These are phyloP conservation scores for Etheostoma perlongum DNA, from an alignment of 2,797 vertebrate genomes.

Conservation along the genomic window DNA sequence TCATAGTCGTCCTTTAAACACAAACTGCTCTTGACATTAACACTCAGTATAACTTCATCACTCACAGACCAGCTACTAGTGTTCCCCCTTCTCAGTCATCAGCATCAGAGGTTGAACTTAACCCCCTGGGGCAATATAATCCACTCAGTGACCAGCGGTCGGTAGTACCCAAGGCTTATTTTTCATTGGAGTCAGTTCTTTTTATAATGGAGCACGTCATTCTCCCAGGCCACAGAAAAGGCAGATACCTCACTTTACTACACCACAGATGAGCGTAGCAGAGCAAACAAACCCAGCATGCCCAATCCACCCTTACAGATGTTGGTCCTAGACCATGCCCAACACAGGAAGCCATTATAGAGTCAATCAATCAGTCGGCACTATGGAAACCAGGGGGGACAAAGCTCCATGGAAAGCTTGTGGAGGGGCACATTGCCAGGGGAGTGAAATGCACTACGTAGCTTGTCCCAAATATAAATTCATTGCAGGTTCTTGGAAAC, in stretches of 20 bases:
- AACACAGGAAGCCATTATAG: conserved; percentile 82
- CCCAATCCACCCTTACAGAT: conserved; percentile 77
- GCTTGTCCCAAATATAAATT: conserved; percentile 78
- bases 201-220: conserved; percentile 84
- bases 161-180: conserved; percentile 58
- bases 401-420: conserved; percentile 78
- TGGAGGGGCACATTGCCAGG: conserved; percentile 73
- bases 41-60: conserved; percentile 66
- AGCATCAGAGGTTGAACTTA: conserved; percentile 62
- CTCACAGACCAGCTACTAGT: conserved; percentile 57
- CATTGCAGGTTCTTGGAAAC: conserved; percentile 79
- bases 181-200: conserved; percentile 81
- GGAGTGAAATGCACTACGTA: conserved; percentile 64
- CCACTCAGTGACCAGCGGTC: conserved; percentile 64
- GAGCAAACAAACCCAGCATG: conserved; percentile 69
- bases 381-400: conserved; percentile 73
- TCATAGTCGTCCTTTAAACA: conserved; percentile 41
- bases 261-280: conserved; percentile 80
- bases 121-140: conserved; percentile 67
- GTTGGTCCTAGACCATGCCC: conserved; percentile 69
- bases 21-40: conserved; percentile 60
- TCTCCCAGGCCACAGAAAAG: conserved; percentile 81
- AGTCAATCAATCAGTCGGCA: conserved; percentile 79
- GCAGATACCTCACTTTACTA: conserved; percentile 82
- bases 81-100: conserved; percentile 48